Base-by-base conservation (phyloP, 2,888 invertebrate genomes). In the Glyphotaelius pellucidus region DNA sequence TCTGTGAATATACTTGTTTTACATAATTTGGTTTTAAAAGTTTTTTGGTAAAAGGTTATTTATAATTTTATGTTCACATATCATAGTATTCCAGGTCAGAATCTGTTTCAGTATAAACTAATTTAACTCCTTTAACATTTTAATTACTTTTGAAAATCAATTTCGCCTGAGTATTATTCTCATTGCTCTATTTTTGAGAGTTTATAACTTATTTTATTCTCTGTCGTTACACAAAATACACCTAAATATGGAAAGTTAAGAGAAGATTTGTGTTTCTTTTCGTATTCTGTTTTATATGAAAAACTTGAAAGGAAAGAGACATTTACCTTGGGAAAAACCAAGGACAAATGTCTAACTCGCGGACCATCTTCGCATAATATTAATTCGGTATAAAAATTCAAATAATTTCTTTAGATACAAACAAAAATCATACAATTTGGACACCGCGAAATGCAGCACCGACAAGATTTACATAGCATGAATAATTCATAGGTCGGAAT, bases 401-500 rank as follows among this genome's bases (percentile, higher is more conserved):
- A 67, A 67, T 67, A 67, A 67, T 67, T 67, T 67, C 67, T 0
- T 1, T 42, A 2, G 67, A 35, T 25, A 35, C 5, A 83, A 35
- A 83, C 83, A 83, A 83, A 83, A 35, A 83, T 32, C 35, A 38
- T 38, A 35, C 83, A 19, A n/a, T 31, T 83, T 83, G 35, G 35
- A 35, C 32, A 83, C 15, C 83, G 83, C 42, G 31, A 42, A 42
- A 35, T 86, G 86, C 52, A 86, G 19, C 42, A 30, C 47, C 25
- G 47, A 47, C 30, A 9, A 30, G 11, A 30, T 86, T 31, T 42
- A 35, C 42, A 30, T 30, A 7, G 31, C 35, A 83, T 83, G 83
- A 83, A 83, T 83, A 35, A 83, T 83, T 83, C 83, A 83, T 32
- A n/a, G 25, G 67, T 67, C 32, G n/a, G 67, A 67, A 67, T 79